Percentiles rank a stretch among this genome's conserved stretches.
Conservation (phyloP, 2,888 invertebrate species). For the Drosophila atripex region DNA sequence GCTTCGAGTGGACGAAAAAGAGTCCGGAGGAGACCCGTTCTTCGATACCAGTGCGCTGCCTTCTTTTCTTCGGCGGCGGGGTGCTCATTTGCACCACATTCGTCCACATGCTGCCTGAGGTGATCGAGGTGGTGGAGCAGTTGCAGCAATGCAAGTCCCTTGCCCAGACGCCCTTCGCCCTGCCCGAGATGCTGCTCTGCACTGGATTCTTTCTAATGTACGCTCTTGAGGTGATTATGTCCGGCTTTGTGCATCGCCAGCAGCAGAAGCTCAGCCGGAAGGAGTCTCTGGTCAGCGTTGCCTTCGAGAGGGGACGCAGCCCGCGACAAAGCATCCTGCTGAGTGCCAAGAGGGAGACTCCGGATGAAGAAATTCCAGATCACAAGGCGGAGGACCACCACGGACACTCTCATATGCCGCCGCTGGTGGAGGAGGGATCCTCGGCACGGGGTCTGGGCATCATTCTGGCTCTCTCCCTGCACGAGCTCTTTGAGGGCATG, state of each 20-base stretch:
- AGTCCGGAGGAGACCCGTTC: slow-evolving; percentile 77
- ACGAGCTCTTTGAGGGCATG: slow-evolving; percentile 93
- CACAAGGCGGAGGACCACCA: slow-evolving; percentile 36
- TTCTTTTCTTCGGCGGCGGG: slow-evolving; percentile 93
- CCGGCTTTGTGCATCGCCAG: slow-evolving; percentile 87
- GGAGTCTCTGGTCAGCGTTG: slow-evolving; percentile 72
- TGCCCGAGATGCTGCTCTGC: slow-evolving; percentile 90
- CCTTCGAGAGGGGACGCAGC: slow-evolving; percentile 81
- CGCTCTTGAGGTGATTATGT: slow-evolving; percentile 91
- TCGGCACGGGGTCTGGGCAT: slow-evolving; percentile 90
- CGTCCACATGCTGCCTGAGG: slow-evolving; percentile 91
- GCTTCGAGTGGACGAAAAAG: slow-evolving; percentile 86
- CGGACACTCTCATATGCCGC: slow-evolving; percentile 70
- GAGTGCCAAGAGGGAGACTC: background rate
- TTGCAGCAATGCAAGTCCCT: slow-evolving; percentile 85
- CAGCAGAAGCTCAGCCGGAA: slow-evolving; percentile 79
- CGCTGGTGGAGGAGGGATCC: slow-evolving; percentile 59
- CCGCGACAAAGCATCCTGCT: slow-evolving; percentile 78
- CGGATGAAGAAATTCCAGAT: background rate
- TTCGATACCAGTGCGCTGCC: slow-evolving; percentile 85
- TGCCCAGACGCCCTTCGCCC: slow-evolving; percentile 86
- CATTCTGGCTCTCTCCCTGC: slow-evolving; percentile 92
- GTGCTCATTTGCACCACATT: slow-evolving; percentile 92
- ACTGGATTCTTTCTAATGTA: slow-evolving; percentile 91
- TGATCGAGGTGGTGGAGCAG: slow-evolving; percentile 87